Evolutionary conservation across 2,113 vertebrate genomes (phyloP).

Genomic region (Burhinus oedicnemus): DNA sequence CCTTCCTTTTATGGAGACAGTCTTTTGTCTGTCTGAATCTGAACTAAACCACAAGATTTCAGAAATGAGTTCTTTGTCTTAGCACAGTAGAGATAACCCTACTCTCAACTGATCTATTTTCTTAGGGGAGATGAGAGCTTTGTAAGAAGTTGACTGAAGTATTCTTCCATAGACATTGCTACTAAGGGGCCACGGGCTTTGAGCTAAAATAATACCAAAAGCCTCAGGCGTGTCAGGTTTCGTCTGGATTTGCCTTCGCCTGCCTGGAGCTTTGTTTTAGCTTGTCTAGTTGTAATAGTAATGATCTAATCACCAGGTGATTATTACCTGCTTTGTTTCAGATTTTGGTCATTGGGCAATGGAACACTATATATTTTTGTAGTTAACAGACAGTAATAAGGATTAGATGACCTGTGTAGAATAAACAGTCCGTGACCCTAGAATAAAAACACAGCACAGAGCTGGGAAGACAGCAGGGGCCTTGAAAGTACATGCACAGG

Average conservation of each 20-base stretch:
- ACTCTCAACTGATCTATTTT: background rate
- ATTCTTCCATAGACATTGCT: background rate
- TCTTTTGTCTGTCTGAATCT: background rate
- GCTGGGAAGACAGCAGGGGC: background rate
- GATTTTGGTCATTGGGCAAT: background rate
- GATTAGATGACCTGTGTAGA: background rate
- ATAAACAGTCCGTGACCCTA: background rate
- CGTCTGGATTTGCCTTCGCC: background rate
- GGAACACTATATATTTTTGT: background rate
- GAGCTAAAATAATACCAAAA: background rate
- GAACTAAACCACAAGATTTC: background rate
- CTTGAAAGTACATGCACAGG: background rate
- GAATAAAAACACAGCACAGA: background rate
- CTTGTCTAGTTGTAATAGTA: background rate
- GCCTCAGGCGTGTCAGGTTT: background rate
- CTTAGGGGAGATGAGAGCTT: background rate
- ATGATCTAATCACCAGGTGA: background rate
- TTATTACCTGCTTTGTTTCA: background rate
- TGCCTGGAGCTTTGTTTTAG: background rate
- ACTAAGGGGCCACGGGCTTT: accelerated
- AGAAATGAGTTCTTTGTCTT: background rate
- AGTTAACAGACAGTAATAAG: background rate
- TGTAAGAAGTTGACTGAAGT: accelerated
- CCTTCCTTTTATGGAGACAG: background rate
- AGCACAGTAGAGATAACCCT: background rate